phyloP scores from a whole-genome alignment of 2,797 vertebrate species.

The Huso huso region DNA sequence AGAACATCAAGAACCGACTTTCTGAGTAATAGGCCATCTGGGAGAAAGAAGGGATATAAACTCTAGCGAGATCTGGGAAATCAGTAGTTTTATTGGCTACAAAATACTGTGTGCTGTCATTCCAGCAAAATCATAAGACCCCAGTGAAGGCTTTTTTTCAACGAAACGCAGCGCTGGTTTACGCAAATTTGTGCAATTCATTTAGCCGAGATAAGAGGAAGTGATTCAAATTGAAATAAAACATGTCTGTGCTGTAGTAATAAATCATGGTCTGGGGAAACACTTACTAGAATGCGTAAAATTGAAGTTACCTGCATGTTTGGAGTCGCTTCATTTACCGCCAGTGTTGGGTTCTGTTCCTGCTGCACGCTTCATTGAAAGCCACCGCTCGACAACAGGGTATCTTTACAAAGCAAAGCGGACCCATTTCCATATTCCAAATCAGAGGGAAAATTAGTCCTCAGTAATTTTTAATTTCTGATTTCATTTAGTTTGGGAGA shows the following conservation, averaged over 20 bases:
- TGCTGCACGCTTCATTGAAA: constrained; percentile 16
- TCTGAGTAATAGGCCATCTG: constrained; percentile 19
- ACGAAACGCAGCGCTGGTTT: constrained; percentile 34
- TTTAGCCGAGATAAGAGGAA: constrained; percentile 31
- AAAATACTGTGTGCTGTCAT: constrained; percentile 29
- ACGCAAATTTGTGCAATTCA: constrained; percentile 28
- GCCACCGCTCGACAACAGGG: constrained; percentile 4
- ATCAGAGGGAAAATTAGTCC: constrained; percentile 21
- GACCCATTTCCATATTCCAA: constrained; percentile 15
- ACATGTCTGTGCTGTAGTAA: constrained; percentile 36
- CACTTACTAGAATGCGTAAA: constrained; percentile 7
- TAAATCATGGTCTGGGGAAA: constrained; percentile 36
- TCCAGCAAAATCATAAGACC: constrained; percentile 28
- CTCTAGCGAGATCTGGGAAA: constrained; percentile 25
- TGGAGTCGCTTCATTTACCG: constrained; percentile 28
- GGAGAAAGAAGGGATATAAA: constrained; percentile 25
- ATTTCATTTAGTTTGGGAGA: constrained; percentile 18
- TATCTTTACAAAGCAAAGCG: constrained; percentile 14
- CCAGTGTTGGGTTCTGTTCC: constrained; percentile 24
- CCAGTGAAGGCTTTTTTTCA: constrained; percentile 31
- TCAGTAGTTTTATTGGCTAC: constrained; percentile 37
- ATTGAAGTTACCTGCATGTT: constrained; percentile 1
- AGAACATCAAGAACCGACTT: constrained; percentile 26
- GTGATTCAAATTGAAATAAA: constrained; percentile 45
- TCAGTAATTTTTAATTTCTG: constrained; percentile 25